phyloP scores from a whole-genome alignment of 2,888 invertebrate species.

The Nasonia oneida region DNA sequence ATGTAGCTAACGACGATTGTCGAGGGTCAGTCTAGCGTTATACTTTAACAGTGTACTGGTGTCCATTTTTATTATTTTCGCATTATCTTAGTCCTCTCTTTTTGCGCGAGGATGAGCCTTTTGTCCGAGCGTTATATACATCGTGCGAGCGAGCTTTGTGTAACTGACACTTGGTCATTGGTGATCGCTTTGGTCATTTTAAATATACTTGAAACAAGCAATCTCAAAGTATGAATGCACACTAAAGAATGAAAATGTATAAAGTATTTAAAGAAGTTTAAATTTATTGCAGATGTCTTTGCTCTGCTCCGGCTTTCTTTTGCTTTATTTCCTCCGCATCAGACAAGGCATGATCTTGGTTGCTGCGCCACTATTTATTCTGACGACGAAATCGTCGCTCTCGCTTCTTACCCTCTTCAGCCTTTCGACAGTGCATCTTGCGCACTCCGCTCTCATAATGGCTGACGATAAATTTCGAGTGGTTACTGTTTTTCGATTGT shows the following conservation, averaged over 20 bases:
- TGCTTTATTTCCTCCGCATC: constrained; percentile 44
- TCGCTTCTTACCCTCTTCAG: constrained; percentile 62
- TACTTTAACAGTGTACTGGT: constrained; percentile 73
- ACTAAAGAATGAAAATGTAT: too few species aligned
- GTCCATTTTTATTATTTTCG: constrained; percentile 76
- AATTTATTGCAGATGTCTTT: background rate
- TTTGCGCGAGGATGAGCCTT: constrained; percentile 19
- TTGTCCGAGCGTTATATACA: background rate
- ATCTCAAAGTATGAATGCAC: too few species aligned
- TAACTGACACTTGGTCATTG: constrained; percentile 27
- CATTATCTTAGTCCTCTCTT: constrained; percentile 57
- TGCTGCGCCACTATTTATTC: constrained; percentile 43
- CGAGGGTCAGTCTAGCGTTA: constrained; percentile 76
- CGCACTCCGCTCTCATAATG: constrained; percentile 65
- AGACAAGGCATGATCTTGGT: constrained; percentile 41
- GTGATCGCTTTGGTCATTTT: background rate
- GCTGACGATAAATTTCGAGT: constrained; percentile 76
- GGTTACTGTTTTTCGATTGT: constrained; percentile 76
- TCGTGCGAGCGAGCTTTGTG: background rate
- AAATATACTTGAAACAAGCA: too few species aligned
- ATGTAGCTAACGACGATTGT: constrained; percentile 76
- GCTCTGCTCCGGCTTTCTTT: background rate
- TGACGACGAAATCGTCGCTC: constrained; percentile 15
- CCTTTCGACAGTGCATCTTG: constrained; percentile 25
- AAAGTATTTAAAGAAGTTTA: too few species aligned